Base-by-base conservation (phyloP, 2,888 invertebrate genomes). In the Acholoe squamosa region DNA sequence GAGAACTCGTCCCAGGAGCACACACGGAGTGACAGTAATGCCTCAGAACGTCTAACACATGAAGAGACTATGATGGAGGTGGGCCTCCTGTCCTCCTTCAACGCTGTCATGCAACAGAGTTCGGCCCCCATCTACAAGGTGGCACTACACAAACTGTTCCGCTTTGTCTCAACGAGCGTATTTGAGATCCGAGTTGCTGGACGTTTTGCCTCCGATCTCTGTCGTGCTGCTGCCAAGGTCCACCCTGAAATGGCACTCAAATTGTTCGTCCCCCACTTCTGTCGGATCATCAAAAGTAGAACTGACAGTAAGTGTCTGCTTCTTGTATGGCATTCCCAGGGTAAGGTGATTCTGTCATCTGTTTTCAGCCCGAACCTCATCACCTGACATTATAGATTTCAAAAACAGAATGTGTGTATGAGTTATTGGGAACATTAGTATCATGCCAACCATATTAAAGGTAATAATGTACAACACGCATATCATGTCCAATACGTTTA, bases 161-260 rank as follows among this genome's bases (percentile, higher is more conserved):
- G 97, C 16, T 98, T 98, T 95, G 94, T 96, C 0, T 97, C 97
- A 0, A 97, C 97, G 89, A 97, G 97, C 51, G 97, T 98, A n/a
- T 97, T 98, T 93, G 98, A 98, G 95, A 97, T 97, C 0, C 97
- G 97, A 93, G 97, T 98, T 0, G 97, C 98, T 0, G 98, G 98
- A 0, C 97, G 97, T 94, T 97, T 98, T 95, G 97, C 98, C 0
- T 98, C 97, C 0, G 97, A 97, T 16, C 96, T 98, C 91, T 97
- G 98, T 91, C 97, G 97, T 91, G 96, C 96, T 54, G 96, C 96
- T 91, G 95, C 96, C 61, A 96, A 96, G 95, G 96, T 96, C 0
- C 97, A 98, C 94, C 97, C 98, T 0, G 97, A 97, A 90, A 96
- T 97, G 89, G 97, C 98, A 0, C 95, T 98, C 91, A 97, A 97